A percentile compares a stretch with the other conserved stretches of the same genome.
phyloP scores from a whole-genome alignment of 1,140 invertebrate species.

The Drosophila sp. region DNA sequence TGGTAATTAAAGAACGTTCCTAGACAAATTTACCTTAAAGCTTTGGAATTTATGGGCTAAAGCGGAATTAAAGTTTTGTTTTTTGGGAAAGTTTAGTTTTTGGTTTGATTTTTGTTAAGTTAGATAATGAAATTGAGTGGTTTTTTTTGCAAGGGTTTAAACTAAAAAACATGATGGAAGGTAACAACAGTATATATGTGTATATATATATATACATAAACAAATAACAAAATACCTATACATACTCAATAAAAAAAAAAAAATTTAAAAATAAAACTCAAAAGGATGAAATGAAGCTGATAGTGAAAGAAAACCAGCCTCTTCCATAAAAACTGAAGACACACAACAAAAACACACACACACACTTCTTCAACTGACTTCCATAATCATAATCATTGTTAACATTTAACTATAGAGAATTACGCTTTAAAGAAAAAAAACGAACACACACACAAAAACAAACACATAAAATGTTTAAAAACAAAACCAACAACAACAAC shows the following conservation, averaged over 20 bases:
- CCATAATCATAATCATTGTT: conserved; percentile 81
- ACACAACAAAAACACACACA: conserved; percentile 19
- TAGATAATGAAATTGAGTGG: background rate
- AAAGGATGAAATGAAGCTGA: conserved; percentile 50
- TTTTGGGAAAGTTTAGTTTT: background rate
- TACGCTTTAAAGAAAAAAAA: conserved; percentile 59
- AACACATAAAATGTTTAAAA: conserved; percentile 14
- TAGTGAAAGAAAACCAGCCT: conserved; percentile 18
- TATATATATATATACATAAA: conserved; percentile 38
- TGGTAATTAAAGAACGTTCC: background rate
- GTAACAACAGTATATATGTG: conserved; percentile 45
- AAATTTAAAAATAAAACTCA: conserved; percentile 49
- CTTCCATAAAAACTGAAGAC: conserved; percentile 3
- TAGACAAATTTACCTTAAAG: background rate
- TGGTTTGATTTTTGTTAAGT: background rate
- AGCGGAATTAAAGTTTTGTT: background rate
- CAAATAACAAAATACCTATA: conserved; percentile 46
- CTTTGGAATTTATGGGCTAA: no score
- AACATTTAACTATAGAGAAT: conserved; percentile 79
- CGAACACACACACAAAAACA: conserved; percentile 25
- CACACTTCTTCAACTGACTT: conserved; percentile 79
- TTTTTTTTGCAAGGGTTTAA: background rate
- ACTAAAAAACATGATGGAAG: conserved; percentile 25
- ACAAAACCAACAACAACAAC: background rate
- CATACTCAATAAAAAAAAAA: conserved; percentile 47